Evolutionary conservation across 2,113 vertebrate genomes (phyloP), one percentile per base, ranked within the genome.

Genomic region (Odobenus rosmarus): DNA sequence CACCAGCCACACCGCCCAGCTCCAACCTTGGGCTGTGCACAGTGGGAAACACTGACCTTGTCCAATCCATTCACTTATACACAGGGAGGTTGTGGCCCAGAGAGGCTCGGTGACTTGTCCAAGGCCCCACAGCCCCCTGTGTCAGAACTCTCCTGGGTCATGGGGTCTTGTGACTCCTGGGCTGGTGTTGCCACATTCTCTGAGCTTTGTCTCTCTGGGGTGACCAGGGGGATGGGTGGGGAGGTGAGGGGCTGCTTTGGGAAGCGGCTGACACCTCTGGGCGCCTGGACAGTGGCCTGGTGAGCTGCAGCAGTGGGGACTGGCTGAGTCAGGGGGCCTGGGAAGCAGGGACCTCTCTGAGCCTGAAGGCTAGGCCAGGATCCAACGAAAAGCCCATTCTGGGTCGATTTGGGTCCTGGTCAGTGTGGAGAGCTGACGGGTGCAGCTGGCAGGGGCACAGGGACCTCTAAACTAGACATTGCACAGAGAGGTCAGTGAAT

Each of bases 1-100:
- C 53, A 0, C n/a, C 33, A 7, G 26, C 42, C 31, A 21, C 1
- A 2, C 33, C 0, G 0, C 55, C 80, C 12, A 5, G 31, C 24
- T 55, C 0, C 0, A 55, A 31, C 11, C 13, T 6, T 13, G 36
- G 42, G 15, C 13, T 4, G 9, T 1, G 26, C 21, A 7, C 9
- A 0, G 36, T 55, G 23, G 53, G 85, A 51, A 57, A 31, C 82
- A 23, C 26, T 1, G 23, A 49, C 28, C 39, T 23, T 5, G 1
- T 24, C 24, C 39, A 57, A 10, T 23, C 5, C 4, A 1, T 67
- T 67, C 10, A 9, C 19, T 59, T 36, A 59, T 1, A 59, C 26
- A 0, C 10, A 71, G 14, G 51, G n/a, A 16, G 14, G 28, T 0
- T n/a, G 57, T 8, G 24, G 33, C 59, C 46, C 57, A 7, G 33